Evolutionary conservation across 2,797 vertebrate genomes (phyloP).

Genomic region (Notamacropus eugenii): DNA sequence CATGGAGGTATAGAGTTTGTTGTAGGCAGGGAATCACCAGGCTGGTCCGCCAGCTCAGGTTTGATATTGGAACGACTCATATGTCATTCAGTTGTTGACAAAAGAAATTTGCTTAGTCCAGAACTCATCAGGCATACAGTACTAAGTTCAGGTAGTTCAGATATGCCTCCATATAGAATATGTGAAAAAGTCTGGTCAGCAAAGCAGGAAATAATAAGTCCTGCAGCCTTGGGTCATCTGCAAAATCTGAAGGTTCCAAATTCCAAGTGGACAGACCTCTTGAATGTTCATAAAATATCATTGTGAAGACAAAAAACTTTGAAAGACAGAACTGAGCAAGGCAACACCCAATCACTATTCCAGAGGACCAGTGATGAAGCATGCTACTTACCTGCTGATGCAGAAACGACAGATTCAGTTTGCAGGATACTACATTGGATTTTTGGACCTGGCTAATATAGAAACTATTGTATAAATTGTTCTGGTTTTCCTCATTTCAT

Average conservation of each 20-base stretch:
- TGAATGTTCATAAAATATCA: neutral
- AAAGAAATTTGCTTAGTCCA: neutral
- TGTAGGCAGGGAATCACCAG: neutral
- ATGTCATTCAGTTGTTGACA: neutral
- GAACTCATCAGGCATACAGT: neutral
- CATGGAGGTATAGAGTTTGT: neutral
- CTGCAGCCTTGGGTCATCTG: neutral
- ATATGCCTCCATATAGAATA: neutral
- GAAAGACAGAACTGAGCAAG: neutral
- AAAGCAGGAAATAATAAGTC: neutral
- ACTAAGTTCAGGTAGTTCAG: neutral
- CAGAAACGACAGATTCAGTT: neutral
- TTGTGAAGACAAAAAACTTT: neutral
- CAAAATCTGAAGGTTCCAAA: neutral
- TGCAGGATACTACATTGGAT: neutral
- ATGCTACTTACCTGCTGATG: neutral
- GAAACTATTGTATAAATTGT: too few species aligned
- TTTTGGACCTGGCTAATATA: neutral
- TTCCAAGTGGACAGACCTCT: neutral
- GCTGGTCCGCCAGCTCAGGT: neutral
- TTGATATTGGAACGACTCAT: neutral
- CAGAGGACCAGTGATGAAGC: neutral
- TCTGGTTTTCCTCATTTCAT: too few species aligned
- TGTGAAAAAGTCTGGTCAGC: neutral
- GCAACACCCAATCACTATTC: neutral